Evolutionary conservation across 2,113 vertebrate species (phyloP).

Genomic region (Callipepla californica): DNA sequence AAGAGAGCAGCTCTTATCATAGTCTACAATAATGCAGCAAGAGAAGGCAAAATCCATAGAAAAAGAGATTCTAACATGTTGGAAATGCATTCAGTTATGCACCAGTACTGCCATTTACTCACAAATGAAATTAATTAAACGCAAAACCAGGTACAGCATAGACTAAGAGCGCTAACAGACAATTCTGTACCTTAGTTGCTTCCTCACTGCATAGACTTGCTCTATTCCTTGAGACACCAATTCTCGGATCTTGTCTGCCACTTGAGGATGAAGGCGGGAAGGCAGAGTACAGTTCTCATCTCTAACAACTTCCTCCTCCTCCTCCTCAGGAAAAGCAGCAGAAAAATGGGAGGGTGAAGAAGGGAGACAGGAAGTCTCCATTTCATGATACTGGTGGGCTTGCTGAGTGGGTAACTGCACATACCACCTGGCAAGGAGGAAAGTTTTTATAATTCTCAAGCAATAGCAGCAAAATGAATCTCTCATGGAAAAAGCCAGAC

Average conservation of each 20-base stretch:
- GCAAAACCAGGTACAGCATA: background rate
- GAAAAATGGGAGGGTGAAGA: conserved; percentile 76
- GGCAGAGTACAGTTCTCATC: conserved; percentile 79
- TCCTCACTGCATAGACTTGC: conserved; percentile 88
- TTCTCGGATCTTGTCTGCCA: conserved; percentile 86
- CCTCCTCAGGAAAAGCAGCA: conserved; percentile 76
- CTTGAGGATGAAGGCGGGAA: conserved; percentile 87
- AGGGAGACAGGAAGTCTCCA: conserved; percentile 78
- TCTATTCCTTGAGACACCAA: conserved; percentile 84
- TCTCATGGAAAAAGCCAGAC: background rate
- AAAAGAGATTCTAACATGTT: background rate
- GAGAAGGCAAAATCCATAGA: background rate
- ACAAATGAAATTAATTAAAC: background rate
- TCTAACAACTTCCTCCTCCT: conserved; percentile 74
- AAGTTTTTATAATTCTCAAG: conserved; percentile 25
- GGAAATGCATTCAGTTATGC: background rate
- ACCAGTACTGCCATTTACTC: background rate
- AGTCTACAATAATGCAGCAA: background rate
- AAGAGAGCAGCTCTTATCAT: background rate
- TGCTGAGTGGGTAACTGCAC: conserved; percentile 87
- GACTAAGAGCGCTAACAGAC: background rate
- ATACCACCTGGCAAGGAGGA: conserved; percentile 82
- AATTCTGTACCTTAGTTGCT: conserved; percentile 85
- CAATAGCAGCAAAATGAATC: background rate
- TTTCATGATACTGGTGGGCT: conserved; percentile 87